phyloP scores from a whole-genome alignment of 23 tunicate species.

The Corella eumyota region DNA sequence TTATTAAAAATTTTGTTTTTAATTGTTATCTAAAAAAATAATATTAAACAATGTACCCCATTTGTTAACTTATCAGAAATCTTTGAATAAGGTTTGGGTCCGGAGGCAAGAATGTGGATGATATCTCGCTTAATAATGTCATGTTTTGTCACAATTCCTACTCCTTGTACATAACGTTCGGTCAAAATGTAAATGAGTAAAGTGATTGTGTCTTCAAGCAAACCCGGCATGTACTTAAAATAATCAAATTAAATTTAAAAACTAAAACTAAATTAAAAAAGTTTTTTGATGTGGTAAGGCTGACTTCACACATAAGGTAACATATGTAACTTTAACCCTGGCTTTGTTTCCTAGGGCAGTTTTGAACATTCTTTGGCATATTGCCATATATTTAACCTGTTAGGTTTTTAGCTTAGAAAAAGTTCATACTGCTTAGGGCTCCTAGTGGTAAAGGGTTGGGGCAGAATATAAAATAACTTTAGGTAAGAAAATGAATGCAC shows the following conservation, averaged over 20 bases:
- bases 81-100: constrained; percentile 78
- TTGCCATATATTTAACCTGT: too few relatives aligned
- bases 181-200: constrained; percentile 37
- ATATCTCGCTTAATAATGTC: constrained; percentile 29
- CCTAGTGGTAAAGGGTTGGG: too few relatives aligned
- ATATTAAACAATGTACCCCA: constrained; percentile 10
- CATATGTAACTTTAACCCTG: too few relatives aligned
- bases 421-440: too few relatives aligned
- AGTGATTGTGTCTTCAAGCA: constrained; percentile 29
- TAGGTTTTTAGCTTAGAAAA: too few relatives aligned
- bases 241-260: too few relatives aligned
- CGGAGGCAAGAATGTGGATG: constrained; percentile 68
- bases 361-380: too few relatives aligned
- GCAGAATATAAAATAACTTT: too few relatives aligned
- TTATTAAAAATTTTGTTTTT: background rate
- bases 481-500: too few relatives aligned
- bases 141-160: constrained; percentile 16
- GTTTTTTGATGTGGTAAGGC: background rate
- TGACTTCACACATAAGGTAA: background rate
- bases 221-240: constrained; percentile 6
- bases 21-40: background rate
- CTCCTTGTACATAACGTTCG: constrained; percentile 46
- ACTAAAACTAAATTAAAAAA: too few relatives aligned
- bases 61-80: too few relatives aligned
- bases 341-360: too few relatives aligned